Evolutionary conservation across 2,797 vertebrate genomes (phyloP).

Genomic region (Gymnoscopelus braueri): DNA sequence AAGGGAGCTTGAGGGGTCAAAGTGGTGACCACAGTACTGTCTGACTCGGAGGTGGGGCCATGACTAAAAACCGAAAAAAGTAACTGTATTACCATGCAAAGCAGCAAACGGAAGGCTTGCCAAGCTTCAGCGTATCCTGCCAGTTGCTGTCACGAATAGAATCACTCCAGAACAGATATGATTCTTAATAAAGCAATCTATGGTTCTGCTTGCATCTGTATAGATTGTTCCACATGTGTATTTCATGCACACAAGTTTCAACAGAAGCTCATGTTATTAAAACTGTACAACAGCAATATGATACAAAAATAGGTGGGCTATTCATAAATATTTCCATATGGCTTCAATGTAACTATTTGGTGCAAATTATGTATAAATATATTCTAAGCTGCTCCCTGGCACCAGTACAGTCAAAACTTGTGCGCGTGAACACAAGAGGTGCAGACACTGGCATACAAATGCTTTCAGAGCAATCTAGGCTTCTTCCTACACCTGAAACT

Average conservation of each 20-base stretch:
- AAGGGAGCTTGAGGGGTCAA: constrained; percentile 54
- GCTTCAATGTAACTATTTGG: constrained; percentile 81
- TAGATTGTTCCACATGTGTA: constrained; percentile 45
- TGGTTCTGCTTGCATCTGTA: constrained; percentile 42
- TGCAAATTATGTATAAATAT: constrained; percentile 65
- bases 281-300: constrained; percentile 54
- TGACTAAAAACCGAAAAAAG: constrained; percentile 43
- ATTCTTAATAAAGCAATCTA: constrained; percentile 36
- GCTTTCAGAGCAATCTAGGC: constrained; percentile 28
- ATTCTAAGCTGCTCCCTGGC: constrained; percentile 31
- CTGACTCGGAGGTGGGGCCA: constrained; percentile 50
- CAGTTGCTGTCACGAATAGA: constrained; percentile 33
- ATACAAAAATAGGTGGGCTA: constrained; percentile 81
- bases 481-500: constrained; percentile 28
- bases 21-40: constrained; percentile 38
- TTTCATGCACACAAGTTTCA: constrained; percentile 57
- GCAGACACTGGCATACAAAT: constrained; percentile 23
- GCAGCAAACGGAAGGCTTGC: constrained; percentile 41
- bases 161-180: constrained; percentile 25
- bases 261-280: constrained; percentile 52
- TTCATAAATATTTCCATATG: constrained; percentile 80
- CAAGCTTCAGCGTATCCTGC: constrained; percentile 1
- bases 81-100: constrained; percentile 48
- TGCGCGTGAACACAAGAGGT: constrained; percentile 32
- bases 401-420: constrained; percentile 45